Conservation (phyloP, 1,140 invertebrate species). For the Calosoma granatense region DNA sequence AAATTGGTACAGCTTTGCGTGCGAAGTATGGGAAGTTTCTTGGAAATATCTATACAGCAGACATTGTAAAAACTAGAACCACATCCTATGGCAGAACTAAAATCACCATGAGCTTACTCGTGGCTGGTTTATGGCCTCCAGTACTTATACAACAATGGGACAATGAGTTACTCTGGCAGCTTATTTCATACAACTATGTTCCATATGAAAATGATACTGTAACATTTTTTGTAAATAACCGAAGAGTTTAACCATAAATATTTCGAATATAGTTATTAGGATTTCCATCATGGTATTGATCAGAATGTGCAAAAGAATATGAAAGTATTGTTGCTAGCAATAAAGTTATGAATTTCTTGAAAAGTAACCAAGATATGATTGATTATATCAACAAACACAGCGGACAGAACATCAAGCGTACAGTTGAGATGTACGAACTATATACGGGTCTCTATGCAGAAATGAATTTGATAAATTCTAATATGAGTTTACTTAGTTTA, state of each 20-base stretch:
- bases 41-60: neutral
- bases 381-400: neutral
- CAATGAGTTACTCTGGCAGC: constrained; percentile 30
- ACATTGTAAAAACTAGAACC: constrained; percentile 21
- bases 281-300: neutral
- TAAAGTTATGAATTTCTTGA: neutral
- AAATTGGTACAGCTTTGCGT: neutral
- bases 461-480: neutral
- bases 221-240: neutral
- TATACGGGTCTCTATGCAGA: neutral
- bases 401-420: neutral
- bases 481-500: neutral
- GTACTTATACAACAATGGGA: constrained; percentile 24
- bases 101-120: neutral
- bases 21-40: neutral
- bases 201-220: neutral
- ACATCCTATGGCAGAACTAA: constrained; percentile 24
- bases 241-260: neutral
- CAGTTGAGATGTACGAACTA: neutral
- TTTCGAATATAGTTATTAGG: neutral
- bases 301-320: neutral
- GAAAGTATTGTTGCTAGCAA: neutral
- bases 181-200: constrained; percentile 25
- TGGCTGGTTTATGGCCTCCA: neutral
- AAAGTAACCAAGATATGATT: neutral